phyloP scores from a whole-genome alignment of 2,888 invertebrate genomes.

The Byasa hedistus region DNA sequence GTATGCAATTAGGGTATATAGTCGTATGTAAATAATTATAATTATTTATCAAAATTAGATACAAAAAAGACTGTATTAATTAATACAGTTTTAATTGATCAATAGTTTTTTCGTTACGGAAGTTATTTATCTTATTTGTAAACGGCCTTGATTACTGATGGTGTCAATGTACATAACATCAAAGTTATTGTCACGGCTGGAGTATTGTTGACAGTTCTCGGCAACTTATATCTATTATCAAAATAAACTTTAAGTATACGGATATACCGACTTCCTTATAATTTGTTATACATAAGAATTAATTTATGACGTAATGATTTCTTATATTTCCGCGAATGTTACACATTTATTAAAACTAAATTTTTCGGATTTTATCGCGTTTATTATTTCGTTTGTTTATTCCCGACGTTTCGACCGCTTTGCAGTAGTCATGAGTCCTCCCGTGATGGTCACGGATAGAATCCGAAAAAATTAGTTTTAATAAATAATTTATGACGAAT shows the following conservation, averaged over 20 bases:
- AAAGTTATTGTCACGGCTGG: background rate
- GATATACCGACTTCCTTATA: constrained; percentile 4
- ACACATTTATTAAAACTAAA: no score
- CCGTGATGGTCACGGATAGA: no score
- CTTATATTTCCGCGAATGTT: no score
- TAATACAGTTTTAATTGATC: constrained; percentile 4
- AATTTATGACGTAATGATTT: background rate
- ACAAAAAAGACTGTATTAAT: background rate
- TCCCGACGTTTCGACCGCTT: no score
- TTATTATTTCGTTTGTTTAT: no score
- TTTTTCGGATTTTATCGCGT: no score
- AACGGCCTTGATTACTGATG: constrained; percentile 17
- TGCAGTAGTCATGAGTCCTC: no score
- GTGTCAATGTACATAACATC: constrained; percentile 5
- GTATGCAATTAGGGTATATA: background rate
- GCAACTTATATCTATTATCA: constrained; percentile 3
- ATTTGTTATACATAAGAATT: background rate
- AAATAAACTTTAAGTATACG: constrained; percentile 6
- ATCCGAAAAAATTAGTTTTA: no score
- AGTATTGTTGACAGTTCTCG: constrained; percentile 19
- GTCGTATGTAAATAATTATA: background rate
- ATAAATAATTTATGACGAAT: no score
- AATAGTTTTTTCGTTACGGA: constrained; percentile 8
- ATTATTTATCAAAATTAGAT: background rate
- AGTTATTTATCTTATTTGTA: constrained; percentile 8